Percentiles rank a stretch among this genome's conserved stretches.
phyloP scores from a whole-genome alignment of 2,113 vertebrate genomes.

The Ranitomeya imitator region DNA sequence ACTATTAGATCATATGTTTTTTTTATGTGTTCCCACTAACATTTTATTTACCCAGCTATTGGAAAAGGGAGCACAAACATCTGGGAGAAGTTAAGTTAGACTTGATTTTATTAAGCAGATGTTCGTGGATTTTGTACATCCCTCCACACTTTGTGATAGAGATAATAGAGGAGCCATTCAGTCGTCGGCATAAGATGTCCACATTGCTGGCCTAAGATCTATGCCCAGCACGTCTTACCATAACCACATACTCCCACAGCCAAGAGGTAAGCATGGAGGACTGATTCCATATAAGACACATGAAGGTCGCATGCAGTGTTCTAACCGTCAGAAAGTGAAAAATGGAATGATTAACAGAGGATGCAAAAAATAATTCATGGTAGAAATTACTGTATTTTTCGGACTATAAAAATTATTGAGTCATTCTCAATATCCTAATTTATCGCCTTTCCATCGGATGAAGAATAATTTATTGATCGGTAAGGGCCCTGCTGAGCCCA shows the following conservation, averaged over 20 bases:
- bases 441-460: too few species aligned
- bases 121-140: not conserved
- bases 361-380: too few species aligned
- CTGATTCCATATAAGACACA: not conserved
- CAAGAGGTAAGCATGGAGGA: not conserved
- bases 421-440: too few species aligned
- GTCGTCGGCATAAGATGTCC: not conserved
- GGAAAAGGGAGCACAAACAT: not conserved
- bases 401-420: too few species aligned
- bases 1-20: slow-evolving; percentile 23
- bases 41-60: slow-evolving; percentile 18
- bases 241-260: not conserved
- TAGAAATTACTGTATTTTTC: too few species aligned
- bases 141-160: not conserved
- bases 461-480: too few species aligned
- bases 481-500: too few species aligned
- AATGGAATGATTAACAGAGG: too few species aligned
- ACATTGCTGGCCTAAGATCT: not conserved
- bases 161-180: slow-evolving; percentile 3
- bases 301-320: not conserved
- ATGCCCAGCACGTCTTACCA: not conserved
- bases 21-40: not conserved
- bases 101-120: not conserved
- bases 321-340: not conserved
- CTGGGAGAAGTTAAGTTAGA: not conserved